A percentile compares a stretch with the other conserved stretches of the same genome.
Evolutionary conservation across 2,113 vertebrate genomes (phyloP).

Genomic region (Platichthys flesus): DNA sequence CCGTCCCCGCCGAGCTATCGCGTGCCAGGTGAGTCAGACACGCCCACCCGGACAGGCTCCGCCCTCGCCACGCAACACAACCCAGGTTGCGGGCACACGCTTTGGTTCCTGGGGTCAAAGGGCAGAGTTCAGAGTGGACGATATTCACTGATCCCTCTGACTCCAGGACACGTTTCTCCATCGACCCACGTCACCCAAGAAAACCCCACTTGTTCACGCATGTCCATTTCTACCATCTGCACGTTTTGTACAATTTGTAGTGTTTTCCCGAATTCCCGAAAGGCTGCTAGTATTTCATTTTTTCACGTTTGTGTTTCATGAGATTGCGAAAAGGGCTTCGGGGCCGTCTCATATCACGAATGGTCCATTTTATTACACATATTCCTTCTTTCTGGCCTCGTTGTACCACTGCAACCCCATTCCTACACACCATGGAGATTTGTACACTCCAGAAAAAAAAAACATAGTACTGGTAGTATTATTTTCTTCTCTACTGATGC

Average conservation of each 20-base stretch:
- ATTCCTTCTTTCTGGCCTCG: neutral
- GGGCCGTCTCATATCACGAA: neutral
- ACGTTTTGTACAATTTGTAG: no score
- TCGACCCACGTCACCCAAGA: neutral
- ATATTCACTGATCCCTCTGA: no score
- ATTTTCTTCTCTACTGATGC: neutral
- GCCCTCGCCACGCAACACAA: slow-evolving; percentile 41
- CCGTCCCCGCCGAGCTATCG: slow-evolving; percentile 94
- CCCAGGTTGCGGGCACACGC: slow-evolving; percentile 18
- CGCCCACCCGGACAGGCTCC: slow-evolving; percentile 57
- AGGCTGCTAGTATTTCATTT: neutral
- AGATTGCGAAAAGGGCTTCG: neutral
- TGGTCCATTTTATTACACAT: neutral
- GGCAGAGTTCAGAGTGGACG: neutral
- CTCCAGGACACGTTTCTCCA: neutral
- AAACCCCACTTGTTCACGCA: neutral
- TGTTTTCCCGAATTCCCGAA: no score
- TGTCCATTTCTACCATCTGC: no score
- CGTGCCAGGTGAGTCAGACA: slow-evolving; percentile 92
- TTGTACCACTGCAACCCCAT: slow-evolving; percentile 9
- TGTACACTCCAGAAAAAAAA: neutral
- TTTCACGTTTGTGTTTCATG: slow-evolving; percentile 19
- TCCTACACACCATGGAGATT: neutral
- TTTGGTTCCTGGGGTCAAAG: slow-evolving; percentile 23
- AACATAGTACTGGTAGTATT: neutral